Evolutionary conservation across 1,140 invertebrate species (phyloP), one percentile per base, ranked within the genome.

Genomic region (Trichomalopsis sarcophagae): DNA sequence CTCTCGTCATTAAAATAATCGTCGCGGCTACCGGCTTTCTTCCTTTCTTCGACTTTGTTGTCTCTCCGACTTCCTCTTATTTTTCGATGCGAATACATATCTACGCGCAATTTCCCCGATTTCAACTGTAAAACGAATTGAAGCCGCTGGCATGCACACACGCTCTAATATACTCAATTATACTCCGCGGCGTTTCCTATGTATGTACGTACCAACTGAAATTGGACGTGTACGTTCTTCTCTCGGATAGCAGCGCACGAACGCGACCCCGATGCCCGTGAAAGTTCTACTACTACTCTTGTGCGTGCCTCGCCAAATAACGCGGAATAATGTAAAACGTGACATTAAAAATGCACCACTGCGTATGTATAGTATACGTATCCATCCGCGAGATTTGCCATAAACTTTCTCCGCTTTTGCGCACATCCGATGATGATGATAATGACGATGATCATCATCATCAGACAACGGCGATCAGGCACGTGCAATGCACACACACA

Each of bases 1-100:
- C 13, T 30, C 13, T 33, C 68, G 44, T 75, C 71, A 62, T 82
- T 82, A 74, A 74, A 75, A 75, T 74, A 82, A 82, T 82, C 17
- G 79, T 62, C 47, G 71, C 1, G 1, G 71, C 68, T 4, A 7
- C 30, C 30, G 23, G 27, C 23, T 71, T 71, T 30, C 11, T 71
- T 71, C 13, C 11, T 50, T 68, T 68, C 21, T 36, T 74, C 11
- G 71, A 13, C 13, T 14, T 10, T 13, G 14, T 17, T 13, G 2
- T 50, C 13, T 17, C 3, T n/a, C n/a, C 17, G 1, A 21, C 47
- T 62, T 21, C 5, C 55, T n/a, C 6, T 9, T 36, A 36, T 55
- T 55, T 55, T 55, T 62, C n/a, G 0, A 21, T 17, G 4, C 5
- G 9, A 44, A 44, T 44, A 0, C 1, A 27, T 9, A 44, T 44